A percentile compares a stretch with the other conserved stretches of the same genome.
phyloP scores from a whole-genome alignment of 2,797 vertebrate species.

The Oreonectes daqikongensis region DNA sequence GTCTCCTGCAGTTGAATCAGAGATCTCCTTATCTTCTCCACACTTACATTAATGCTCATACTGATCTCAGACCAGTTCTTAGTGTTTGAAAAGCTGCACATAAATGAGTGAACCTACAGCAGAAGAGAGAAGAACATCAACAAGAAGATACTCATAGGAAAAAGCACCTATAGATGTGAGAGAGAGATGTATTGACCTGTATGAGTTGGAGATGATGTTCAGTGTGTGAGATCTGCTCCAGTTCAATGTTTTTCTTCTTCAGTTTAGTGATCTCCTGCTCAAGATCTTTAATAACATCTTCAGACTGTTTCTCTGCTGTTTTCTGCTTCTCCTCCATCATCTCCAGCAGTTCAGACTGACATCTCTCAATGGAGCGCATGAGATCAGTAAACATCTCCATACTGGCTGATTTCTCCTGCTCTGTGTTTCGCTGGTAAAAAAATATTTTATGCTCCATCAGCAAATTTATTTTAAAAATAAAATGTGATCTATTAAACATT shows the following conservation, averaged over 20 bases:
- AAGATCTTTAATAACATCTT: neutral
- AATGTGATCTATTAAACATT: neutral
- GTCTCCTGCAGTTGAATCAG: neutral
- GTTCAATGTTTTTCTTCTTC: neutral
- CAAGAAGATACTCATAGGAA: too few relatives aligned
- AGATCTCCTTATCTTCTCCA: neutral
- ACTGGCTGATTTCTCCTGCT: constrained; percentile 10
- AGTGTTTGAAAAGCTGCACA: neutral
- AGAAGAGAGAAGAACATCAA: too few relatives aligned
- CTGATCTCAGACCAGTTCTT: constrained; percentile 25
- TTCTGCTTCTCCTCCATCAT: too few relatives aligned
- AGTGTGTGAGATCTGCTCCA: neutral
- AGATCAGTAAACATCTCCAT: neutral
- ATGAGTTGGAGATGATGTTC: too few relatives aligned
- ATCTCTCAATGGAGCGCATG: neutral
- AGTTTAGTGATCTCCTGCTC: neutral
- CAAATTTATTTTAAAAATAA: too few relatives aligned
- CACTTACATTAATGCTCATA: neutral
- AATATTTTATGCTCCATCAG: too few relatives aligned
- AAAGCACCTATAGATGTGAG: too few relatives aligned
- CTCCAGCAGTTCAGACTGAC: too few relatives aligned
- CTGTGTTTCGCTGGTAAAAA: constrained; percentile 12
- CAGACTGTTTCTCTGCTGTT: neutral
- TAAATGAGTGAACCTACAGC: too few relatives aligned
- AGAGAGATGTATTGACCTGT: too few relatives aligned